Evolutionary conservation across 2,113 vertebrate species (phyloP), one percentile per base, ranked within the genome.

Genomic region (Dromaius novaehollandiae): DNA sequence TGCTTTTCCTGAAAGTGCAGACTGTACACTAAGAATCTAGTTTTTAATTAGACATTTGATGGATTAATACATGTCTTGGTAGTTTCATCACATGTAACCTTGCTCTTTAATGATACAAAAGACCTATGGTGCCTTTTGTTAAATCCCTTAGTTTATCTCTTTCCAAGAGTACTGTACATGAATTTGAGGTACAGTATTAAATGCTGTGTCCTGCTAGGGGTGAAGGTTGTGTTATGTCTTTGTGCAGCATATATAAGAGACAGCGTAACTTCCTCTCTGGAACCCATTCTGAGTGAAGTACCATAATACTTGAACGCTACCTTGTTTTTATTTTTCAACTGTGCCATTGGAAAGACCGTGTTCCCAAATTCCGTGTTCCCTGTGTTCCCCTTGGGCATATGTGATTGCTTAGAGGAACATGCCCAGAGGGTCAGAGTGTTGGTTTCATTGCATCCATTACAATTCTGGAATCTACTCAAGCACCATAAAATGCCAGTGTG

Each of bases 401-500:
- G 64, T 20, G 32, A 19, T 44, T 66, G 73, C 73, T 86, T 10
- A 88, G 78, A 86, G 82, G 42, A 90, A 21, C 7, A 1, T 74
- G 65, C 64, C 83, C 8, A 8, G 78, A 76, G 95, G 86, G 42
- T 42, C 78, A 64, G 91, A 91, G 81, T 88, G 65, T 86, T 19
- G 88, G 60, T 95, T 82, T 64, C n/a, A 9, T 61, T 30, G 78
- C 86, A 5, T 95, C 92, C 90, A 7, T 82, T 56, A 40, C 95
- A 79, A 20, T 86, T 64, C 92, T 82, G 83, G 83, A 91, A 86
- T 38, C 86, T 74, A 88, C 66, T 95, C 42, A 64, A 91, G 82
- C 89, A n/a, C 90, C 53, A 11, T 51, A 87, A 96, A 71, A 77
- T 93, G 93, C 95, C 78, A 79, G 97, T 82, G 97, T 94, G 90